Evolutionary conservation across 2,888 invertebrate species (phyloP).

Genomic region (Scaptomyza cyrtandrae): DNA sequence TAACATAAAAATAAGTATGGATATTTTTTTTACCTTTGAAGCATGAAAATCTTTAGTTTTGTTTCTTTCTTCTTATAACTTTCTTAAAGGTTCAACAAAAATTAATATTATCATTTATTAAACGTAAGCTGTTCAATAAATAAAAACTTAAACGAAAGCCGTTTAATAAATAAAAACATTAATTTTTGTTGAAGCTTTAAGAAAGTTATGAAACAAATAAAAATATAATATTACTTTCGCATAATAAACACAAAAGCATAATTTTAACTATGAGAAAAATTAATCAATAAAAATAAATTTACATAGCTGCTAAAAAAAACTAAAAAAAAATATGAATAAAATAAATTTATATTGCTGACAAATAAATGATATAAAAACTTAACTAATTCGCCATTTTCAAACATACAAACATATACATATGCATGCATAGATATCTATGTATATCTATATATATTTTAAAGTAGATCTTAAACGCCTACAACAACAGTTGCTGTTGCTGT

Average conservation of each 20-base stretch:
- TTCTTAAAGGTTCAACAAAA: neutral
- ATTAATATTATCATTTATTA: neutral
- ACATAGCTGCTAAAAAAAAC: neutral
- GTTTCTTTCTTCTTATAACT: no score
- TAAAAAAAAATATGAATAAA: no score
- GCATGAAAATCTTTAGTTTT: no score
- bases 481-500: constrained; percentile 2
- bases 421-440: neutral
- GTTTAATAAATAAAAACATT: neutral
- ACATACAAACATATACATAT: neutral
- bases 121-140: no score
- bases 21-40: no score
- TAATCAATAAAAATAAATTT: neutral
- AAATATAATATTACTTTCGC: neutral
- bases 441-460: constrained; percentile 19
- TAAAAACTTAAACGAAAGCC: no score
- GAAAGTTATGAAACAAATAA: no score
- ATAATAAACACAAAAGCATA: neutral
- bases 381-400: constrained; percentile 1
- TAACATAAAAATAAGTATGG: neutral
- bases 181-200: neutral
- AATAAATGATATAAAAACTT: no score
- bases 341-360: no score
- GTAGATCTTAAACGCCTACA: constrained; percentile 30
- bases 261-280: neutral